Evolutionary conservation across 2,888 invertebrate species (phyloP), one percentile per base, ranked within the genome.

Genomic region (Coremacera marginata): DNA sequence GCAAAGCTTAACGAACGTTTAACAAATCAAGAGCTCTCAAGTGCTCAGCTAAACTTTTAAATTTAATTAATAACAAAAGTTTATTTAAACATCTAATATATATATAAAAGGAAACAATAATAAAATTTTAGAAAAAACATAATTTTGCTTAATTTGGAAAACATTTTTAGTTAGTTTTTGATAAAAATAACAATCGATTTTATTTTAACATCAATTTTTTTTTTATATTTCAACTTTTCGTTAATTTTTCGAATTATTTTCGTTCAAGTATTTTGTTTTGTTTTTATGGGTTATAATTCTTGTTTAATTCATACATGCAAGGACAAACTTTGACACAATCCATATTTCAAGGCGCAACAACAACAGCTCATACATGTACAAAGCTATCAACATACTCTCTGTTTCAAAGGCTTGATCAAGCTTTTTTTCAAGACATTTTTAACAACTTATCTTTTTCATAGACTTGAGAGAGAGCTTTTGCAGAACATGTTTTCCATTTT

Each of bases 231-330:
- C 49, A n/a, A 5, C 11, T 14, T 34, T 44, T 72, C 62, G 71
- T 71, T 22, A 49, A 68, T 51, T 51, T 68, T 51, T 68, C 51
- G 68, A 11, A 60, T 19, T 51, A 25, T 68, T 62, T 72, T 62
- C 62, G 72, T 62, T 72, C 31, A 72, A 60, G 55, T 37, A n/a
- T n/a, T n/a, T 71, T 55, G 37, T 71, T 71, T 57, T 34, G n/a
- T 22, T 68, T 49, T 31, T 31, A 3, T 31, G 5, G 31, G 31
- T 5, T 31, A 31, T 31, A 31, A 4, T 44, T 44, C 11, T 44
- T 11, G 11, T 44, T 44, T 44, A 44, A 14, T 37, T 8, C 8
- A 44, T 11, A 44, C 11, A 51, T 37, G 44, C 67, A 5, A 51
- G 49, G 11, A 51, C 27, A 5, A 51, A 27, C 60, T 22, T 37